Base-by-base conservation (phyloP, 2,797 vertebrate species). In the Gila robusta region DNA sequence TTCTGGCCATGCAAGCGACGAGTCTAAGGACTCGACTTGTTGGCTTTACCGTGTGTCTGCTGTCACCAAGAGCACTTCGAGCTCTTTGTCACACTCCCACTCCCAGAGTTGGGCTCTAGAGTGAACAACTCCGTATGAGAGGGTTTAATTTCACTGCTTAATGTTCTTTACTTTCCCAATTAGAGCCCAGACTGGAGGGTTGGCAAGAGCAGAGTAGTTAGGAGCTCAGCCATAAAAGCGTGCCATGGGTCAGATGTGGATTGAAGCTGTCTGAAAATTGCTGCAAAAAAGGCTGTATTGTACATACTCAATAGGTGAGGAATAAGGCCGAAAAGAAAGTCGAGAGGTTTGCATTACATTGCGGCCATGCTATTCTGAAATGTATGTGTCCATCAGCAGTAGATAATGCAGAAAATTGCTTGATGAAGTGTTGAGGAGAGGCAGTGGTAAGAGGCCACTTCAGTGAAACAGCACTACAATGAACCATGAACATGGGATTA, bases 81-180 rank as follows among this genome's bases (percentile, higher is more conserved):
- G 80, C 54, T 79, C 67, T 79, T 69, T 78, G 85, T 70, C 76
- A 74, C 59, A 73, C 90, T 85, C 52, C 47, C 6, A 21, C 73
- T 83, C 47, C 72, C 44, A 28, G 56, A 86, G 77, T 59, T 80
- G 9, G 80, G 71, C 84, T 86, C 71, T 66, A 56, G 66, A 86
- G 85, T 83, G 41, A 79, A 88, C 87, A 77, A 78, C 87, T 52
- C 71, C 74, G 81, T 62, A 76, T 47, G 66, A 81, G 39, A 41
- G 66, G 89, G 83, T 91, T 90, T 79, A 78, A 85, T 89, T 90
- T 89, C 89, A 64, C 87, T 74, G 81, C 89, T 82, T 79, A 89
- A 89, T 59, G 35, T 82, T 86, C 89, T 80, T 81, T 67, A 74
- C 83, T 87, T 86, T 78, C 82, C 79, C 74, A 85, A 67, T 78